Evolutionary conservation across 2,888 invertebrate genomes (phyloP).

Genomic region (Drosophila seclusa): DNA sequence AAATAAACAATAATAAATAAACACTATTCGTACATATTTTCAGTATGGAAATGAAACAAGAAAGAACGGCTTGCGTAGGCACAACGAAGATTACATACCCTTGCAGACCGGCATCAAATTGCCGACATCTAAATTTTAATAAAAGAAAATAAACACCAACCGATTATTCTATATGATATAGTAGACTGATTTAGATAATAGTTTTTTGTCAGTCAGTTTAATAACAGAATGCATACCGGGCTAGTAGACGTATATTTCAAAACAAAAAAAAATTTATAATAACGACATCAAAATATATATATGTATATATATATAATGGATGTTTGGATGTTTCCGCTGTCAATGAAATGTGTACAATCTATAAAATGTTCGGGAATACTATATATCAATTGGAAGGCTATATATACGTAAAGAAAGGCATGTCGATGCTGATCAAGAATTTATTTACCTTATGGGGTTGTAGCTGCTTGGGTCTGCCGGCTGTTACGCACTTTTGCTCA

Average conservation of each 20-base stretch:
- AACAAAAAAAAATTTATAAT: no score
- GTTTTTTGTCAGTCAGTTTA: not conserved
- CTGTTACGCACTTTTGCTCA: not conserved
- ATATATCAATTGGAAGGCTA: not conserved
- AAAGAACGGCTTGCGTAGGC: not conserved
- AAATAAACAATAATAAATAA: not conserved
- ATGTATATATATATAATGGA: no score
- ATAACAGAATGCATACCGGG: not conserved
- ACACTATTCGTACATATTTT: not conserved
- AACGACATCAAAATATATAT: not conserved
- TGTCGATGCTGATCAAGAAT: not conserved
- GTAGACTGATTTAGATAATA: not conserved
- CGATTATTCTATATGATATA: not conserved
- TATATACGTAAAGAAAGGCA: not conserved
- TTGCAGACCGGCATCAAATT: not conserved
- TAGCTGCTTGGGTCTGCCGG: not conserved
- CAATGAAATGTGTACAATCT: not conserved
- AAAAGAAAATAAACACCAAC: not conserved
- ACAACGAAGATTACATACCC: not conserved
- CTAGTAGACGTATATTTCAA: not conserved
- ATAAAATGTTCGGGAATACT: not conserved
- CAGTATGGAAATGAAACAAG: not conserved
- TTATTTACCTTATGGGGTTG: not conserved
- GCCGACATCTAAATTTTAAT: not conserved
- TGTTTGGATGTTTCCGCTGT: no score